phyloP scores from a whole-genome alignment of 2,113 vertebrate genomes.

The Tychaedon coryphoeus region DNA sequence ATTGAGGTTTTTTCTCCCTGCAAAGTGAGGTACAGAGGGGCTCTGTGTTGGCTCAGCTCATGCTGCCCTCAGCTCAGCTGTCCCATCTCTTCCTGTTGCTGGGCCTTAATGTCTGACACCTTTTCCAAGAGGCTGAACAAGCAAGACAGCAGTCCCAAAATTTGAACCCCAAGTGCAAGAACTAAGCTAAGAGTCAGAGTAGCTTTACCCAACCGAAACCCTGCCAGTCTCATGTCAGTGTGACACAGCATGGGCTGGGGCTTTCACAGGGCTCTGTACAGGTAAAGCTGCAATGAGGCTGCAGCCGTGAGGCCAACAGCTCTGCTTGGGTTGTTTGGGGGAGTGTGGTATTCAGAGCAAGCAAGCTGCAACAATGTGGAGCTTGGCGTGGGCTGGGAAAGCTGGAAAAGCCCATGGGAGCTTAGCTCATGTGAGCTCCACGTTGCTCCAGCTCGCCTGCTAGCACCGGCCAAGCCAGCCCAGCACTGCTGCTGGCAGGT shows the following conservation, averaged over 20 bases:
- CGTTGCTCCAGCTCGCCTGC: accelerated
- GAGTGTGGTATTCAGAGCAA: not conserved
- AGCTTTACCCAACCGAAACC: not conserved
- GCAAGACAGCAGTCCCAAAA: not conserved
- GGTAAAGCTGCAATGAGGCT: not conserved
- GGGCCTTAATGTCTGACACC: accelerated
- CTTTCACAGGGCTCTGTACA: not conserved
- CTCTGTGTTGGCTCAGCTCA: not conserved
- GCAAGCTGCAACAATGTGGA: not conserved
- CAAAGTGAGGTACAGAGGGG: accelerated
- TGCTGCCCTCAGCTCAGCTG: not conserved
- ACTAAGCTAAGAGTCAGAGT: not conserved
- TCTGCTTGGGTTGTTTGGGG: accelerated
- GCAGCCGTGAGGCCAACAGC: accelerated
- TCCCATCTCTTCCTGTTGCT: not conserved
- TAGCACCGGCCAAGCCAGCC: not conserved
- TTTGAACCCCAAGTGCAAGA: not conserved
- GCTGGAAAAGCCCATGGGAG: not conserved
- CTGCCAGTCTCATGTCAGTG: not conserved
- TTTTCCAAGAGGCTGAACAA: not conserved
- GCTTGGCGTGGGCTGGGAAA: not conserved
- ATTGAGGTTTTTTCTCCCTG: not conserved
- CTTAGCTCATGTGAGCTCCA: not conserved
- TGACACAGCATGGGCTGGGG: accelerated
- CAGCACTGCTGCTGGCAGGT: not conserved